phyloP scores from a whole-genome alignment of 2,113 vertebrate species.

The Tyrannus savana region DNA sequence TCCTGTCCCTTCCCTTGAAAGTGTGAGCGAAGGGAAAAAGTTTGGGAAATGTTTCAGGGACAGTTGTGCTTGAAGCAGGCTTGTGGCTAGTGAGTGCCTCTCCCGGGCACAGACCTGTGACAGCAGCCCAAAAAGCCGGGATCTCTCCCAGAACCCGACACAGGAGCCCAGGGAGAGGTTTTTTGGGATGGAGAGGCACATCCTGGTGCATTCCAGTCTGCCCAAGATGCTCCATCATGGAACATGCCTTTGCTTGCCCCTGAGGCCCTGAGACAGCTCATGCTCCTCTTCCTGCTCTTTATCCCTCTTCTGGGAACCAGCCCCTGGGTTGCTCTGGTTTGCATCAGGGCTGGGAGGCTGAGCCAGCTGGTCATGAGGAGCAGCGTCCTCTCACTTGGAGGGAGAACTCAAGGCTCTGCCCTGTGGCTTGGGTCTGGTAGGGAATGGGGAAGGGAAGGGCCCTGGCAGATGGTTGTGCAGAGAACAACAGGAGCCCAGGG shows the following conservation, averaged over 20 bases:
- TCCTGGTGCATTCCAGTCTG: not conserved
- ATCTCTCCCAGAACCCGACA: not conserved
- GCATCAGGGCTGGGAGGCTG: not conserved
- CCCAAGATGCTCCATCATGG: not conserved
- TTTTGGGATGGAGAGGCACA: not conserved
- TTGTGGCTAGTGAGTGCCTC: not conserved
- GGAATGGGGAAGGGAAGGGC: not conserved
- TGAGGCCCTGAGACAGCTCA: not conserved
- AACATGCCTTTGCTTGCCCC: not conserved
- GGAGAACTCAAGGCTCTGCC: not conserved
- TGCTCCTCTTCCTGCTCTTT: not conserved
- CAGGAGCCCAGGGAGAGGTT: not conserved
- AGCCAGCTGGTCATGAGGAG: not conserved
- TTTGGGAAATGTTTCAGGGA: not conserved
- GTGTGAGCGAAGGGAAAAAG: not conserved
- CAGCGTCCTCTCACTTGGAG: not conserved
- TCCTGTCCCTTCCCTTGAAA: not conserved
- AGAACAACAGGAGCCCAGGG: not conserved
- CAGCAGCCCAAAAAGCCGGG: fast-evolving
- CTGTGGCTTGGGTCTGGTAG: not conserved
- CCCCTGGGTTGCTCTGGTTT: not conserved
- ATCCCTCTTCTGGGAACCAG: not conserved
- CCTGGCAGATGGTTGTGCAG: fast-evolving
- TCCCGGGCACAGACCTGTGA: not conserved
- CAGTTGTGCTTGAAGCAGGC: not conserved